These are phyloP conservation scores for Radopholus similis DNA, from an alignment of 1,140 invertebrate species.

Conservation along the genomic window DNA sequence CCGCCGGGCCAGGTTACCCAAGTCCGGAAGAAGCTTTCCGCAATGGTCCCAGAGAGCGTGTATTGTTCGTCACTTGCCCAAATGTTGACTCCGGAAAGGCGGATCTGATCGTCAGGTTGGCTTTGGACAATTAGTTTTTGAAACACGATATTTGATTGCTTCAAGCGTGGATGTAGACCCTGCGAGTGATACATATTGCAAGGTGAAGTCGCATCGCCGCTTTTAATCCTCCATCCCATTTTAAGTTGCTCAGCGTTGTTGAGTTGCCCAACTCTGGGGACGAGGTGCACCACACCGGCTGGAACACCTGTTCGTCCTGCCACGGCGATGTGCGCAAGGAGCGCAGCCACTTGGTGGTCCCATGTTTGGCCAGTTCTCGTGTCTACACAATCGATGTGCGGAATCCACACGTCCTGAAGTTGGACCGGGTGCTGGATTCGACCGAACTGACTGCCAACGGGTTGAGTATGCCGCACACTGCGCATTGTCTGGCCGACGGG, in stretches of 20 bases:
- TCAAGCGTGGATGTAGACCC: too few relatives aligned
- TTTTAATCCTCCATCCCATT: too few relatives aligned
- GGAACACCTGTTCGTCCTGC: constrained; percentile 42
- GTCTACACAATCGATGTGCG: constrained; percentile 33
- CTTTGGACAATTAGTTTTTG: too few relatives aligned
- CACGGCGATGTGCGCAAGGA: not conserved
- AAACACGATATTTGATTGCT: too few relatives aligned
- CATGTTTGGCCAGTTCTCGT: constrained; percentile 33
- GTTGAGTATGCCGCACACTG: constrained; percentile 80
- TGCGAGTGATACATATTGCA: constrained; percentile 30
- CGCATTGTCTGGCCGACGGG: constrained; percentile 83
- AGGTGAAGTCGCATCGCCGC: constrained; percentile 14
- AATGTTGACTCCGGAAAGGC: constrained; percentile 13
- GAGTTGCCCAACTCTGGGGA: constrained; percentile 35
- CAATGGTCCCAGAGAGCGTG: constrained; percentile 29
- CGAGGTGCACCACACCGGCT: constrained; percentile 42
- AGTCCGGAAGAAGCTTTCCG: constrained; percentile 30
- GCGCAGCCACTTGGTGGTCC: constrained; percentile 31
- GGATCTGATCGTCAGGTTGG: constrained; percentile 23
- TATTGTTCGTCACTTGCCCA: constrained; percentile 34
- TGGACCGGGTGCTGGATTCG: constrained; percentile 64
- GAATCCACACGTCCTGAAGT: constrained; percentile 25
- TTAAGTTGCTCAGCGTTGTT: constrained; percentile 30
- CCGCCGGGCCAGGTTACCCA: constrained; percentile 18
- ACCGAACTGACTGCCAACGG: constrained; percentile 71